Percentiles rank a stretch among this genome's conserved stretches.
phyloP scores from a whole-genome alignment of 2,888 invertebrate genomes.

The Thymelicus acteon region DNA sequence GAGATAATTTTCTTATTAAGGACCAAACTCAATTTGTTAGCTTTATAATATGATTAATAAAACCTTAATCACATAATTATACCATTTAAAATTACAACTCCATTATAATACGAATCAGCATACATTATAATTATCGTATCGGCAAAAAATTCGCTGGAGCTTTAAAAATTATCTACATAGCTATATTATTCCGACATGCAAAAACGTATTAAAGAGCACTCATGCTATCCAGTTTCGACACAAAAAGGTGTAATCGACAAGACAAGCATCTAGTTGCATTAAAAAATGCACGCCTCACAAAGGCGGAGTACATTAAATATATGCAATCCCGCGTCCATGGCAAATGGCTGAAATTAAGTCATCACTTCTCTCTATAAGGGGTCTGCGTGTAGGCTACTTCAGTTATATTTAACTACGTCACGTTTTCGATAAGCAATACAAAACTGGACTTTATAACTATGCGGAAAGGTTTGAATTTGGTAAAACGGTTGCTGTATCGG shows the following conservation, averaged over 20 bases:
- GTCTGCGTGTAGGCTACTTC: conserved; percentile 60
- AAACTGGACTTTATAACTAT: conserved; percentile 29
- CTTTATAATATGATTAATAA: conserved; percentile 11
- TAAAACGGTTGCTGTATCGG: conserved; percentile 31
- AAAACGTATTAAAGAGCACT: conserved; percentile 34
- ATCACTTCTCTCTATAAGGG: conserved; percentile 71
- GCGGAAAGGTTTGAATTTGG: conserved; percentile 22
- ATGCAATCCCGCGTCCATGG: conserved; percentile 57
- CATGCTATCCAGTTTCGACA: conserved; percentile 38
- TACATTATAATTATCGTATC: conserved; percentile 32
- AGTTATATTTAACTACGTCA: conserved; percentile 54
- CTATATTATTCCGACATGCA: conserved; percentile 27
- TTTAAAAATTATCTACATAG: conserved; percentile 29
- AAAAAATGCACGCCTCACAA: conserved; percentile 42
- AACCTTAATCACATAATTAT: conserved; percentile 38
- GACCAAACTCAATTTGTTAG: conserved; percentile 32
- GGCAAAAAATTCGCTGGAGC: conserved; percentile 20
- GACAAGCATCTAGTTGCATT: conserved; percentile 44
- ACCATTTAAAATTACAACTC: conserved; percentile 31
- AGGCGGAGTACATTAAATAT: conserved; percentile 40
- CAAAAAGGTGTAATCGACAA: conserved; percentile 42
- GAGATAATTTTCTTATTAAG: conserved; percentile 34
- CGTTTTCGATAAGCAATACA: conserved; percentile 5
- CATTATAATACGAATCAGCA: conserved; percentile 34
- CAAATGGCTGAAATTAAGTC: conserved; percentile 77